phyloP scores from a whole-genome alignment of 30 jellyfish, hydroid and myxozoan genomes.

The Chironex yamaguchii region DNA sequence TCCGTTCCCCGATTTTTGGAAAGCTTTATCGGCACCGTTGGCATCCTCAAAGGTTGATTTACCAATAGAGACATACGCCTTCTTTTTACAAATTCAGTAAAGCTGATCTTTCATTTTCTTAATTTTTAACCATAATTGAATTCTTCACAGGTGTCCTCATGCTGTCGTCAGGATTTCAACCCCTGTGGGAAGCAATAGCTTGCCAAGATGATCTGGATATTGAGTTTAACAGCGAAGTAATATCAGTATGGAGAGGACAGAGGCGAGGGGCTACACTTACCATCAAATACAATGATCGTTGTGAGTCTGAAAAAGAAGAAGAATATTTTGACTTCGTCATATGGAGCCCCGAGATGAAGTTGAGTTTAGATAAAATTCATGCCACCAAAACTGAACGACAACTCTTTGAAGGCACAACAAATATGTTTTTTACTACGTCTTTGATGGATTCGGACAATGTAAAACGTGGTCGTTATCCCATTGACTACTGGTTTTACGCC shows the following conservation, averaged over 20 bases:
- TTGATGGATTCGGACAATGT: not conserved
- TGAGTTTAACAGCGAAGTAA: not conserved
- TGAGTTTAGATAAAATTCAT: not conserved
- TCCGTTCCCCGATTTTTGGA: too few relatives aligned
- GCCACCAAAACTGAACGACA: constrained; percentile 14
- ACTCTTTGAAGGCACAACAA: not conserved
- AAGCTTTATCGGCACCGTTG: too few relatives aligned
- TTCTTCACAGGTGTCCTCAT: not conserved
- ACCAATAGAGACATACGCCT: too few relatives aligned
- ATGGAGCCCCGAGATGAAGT: constrained; percentile 23
- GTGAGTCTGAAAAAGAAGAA: not conserved
- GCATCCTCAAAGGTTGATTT: too few relatives aligned
- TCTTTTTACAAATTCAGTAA: too few relatives aligned
- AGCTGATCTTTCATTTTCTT: too few relatives aligned
- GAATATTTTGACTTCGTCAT: not conserved
- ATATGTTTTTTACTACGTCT: not conserved
- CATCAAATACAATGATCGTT: not conserved
- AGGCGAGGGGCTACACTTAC: not conserved
- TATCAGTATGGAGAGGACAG: not conserved
- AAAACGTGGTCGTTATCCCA: constrained; percentile 6
- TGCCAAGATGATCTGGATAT: not conserved
- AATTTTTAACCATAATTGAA: too few relatives aligned
- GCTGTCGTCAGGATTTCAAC: constrained; percentile 3
- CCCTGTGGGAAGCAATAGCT: constrained; percentile 14
- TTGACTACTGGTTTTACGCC: constrained; percentile 67